A percentile compares a stretch with the other conserved stretches of the same genome.
Conservation (phyloP, 2,797 vertebrate genomes). For the Euthynnus affinis region DNA sequence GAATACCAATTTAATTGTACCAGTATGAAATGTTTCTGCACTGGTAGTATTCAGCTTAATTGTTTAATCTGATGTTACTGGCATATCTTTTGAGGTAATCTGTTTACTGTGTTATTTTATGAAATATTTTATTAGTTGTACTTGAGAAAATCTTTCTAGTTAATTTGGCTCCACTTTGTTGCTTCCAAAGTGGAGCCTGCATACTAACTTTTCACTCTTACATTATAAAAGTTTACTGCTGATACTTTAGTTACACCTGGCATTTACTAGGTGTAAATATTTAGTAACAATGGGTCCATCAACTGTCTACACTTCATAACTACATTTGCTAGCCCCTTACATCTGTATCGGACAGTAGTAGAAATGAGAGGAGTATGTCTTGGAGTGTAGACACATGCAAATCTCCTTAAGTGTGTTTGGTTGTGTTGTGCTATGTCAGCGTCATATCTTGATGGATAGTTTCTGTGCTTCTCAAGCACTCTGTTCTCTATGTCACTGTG, state of each 20-base stretch:
- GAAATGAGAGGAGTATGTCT: constrained; percentile 18
- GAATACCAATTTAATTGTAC: too few species aligned
- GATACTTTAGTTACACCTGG: too few species aligned
- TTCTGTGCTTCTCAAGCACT: constrained; percentile 51
- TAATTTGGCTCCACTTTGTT: too few species aligned
- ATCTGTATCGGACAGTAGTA: not conserved
- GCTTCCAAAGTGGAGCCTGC: not conserved
- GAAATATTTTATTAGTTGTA: too few species aligned
- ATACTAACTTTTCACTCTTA: not conserved
- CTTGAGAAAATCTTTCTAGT: not conserved
- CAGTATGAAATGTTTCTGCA: constrained; percentile 12
- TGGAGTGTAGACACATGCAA: constrained; percentile 21
- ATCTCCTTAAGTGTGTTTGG: constrained; percentile 65
- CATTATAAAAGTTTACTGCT: not conserved
- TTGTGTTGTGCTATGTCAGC: constrained; percentile 71
- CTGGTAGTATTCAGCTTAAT: not conserved
- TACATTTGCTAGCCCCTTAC: not conserved
- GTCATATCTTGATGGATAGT: constrained; percentile 73
- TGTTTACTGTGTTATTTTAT: not conserved
- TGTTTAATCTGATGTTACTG: not conserved
- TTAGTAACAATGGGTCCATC: too few species aligned
- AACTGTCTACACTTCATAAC: not conserved
- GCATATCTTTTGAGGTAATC: not conserved
- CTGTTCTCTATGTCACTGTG: constrained; percentile 57
- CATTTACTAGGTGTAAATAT: too few species aligned